Evolutionary conservation across 2,113 vertebrate species (phyloP).

Genomic region (Pollimyrus isidori): DNA sequence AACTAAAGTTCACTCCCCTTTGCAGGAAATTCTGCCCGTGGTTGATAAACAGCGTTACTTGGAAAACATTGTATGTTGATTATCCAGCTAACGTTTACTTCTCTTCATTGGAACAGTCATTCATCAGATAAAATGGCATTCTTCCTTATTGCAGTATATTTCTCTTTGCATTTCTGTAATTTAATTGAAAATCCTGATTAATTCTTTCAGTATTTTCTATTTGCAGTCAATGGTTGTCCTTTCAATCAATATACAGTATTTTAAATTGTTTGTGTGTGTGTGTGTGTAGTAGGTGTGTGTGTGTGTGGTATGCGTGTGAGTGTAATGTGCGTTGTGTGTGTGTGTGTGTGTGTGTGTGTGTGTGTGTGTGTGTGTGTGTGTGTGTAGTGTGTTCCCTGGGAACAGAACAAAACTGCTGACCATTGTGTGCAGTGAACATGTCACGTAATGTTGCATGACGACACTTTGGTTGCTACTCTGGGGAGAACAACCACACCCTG

Average conservation of each 20-base stretch:
- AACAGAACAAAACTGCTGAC: background rate
- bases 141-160: background rate
- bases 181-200: background rate
- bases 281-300: background rate
- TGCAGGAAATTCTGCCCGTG: background rate
- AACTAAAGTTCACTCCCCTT: conserved; percentile 18
- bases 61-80: background rate
- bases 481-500: background rate
- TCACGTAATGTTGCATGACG: background rate
- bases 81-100: background rate
- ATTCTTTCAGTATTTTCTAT: background rate
- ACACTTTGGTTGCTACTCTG: background rate
- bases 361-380: too few relatives aligned
- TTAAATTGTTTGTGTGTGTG: background rate
- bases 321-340: background rate
- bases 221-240: background rate
- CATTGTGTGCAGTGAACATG: background rate
- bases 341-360: too few relatives aligned
- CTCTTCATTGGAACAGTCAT: background rate
- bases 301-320: too few relatives aligned
- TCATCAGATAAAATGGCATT: background rate
- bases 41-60: conserved; percentile 11
- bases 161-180: background rate
- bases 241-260: background rate
- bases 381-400: background rate